These are phyloP conservation scores for Bicyclus anynana DNA, from an alignment of 1,140 invertebrate species.

Conservation along the genomic window DNA sequence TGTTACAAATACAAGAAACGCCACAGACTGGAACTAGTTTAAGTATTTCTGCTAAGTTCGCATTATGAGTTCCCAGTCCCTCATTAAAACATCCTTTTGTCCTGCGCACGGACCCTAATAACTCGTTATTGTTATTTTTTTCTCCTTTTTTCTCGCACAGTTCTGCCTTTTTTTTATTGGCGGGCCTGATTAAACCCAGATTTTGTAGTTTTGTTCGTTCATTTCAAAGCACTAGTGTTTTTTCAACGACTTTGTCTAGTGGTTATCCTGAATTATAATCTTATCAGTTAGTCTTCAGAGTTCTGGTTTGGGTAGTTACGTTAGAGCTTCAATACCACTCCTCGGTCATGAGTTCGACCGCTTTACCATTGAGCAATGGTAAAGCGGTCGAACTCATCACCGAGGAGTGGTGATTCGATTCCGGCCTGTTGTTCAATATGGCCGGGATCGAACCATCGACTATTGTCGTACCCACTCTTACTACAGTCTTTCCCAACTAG, in stretches of 20 bases:
- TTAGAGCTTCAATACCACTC: too few species aligned
- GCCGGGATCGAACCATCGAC: too few species aligned
- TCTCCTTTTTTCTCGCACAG: neutral
- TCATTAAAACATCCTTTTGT: constrained; percentile 14
- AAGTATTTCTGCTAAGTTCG: neutral
- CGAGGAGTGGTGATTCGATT: too few species aligned
- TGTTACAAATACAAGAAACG: neutral
- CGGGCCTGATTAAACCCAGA: neutral
- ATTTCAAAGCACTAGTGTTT: neutral
- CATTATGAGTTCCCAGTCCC: constrained; percentile 7
- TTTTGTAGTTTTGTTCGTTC: neutral
- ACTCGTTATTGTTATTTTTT: constrained; percentile 8
- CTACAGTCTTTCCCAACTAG: too few species aligned
- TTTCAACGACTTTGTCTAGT: neutral
- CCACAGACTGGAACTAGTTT: neutral
- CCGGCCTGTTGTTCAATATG: too few species aligned
- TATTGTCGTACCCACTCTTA: too few species aligned
- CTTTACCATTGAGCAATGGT: too few species aligned
- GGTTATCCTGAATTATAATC: too few species aligned
- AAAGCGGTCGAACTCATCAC: too few species aligned
- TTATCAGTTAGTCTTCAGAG: too few species aligned
- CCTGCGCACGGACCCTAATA: constrained; percentile 10
- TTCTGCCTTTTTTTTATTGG: neutral
- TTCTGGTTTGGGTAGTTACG: too few species aligned
- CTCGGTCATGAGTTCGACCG: too few species aligned